These are phyloP conservation scores for Pediacus dermestoides DNA, from an alignment of 2,888 invertebrate species.

Conservation along the genomic window DNA sequence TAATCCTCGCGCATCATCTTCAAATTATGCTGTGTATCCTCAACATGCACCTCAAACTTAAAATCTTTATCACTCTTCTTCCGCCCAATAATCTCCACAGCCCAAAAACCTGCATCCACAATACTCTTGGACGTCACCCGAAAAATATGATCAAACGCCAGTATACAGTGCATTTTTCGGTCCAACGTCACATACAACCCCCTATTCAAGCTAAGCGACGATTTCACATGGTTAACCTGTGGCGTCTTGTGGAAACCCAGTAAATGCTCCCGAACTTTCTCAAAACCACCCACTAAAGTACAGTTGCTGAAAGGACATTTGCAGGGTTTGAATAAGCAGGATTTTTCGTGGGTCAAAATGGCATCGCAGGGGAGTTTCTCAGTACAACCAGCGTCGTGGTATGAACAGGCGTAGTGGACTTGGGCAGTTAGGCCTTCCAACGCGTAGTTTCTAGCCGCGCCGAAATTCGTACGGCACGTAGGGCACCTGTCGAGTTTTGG, in stretches of 20 bases:
- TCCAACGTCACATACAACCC: too few relatives aligned
- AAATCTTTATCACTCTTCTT: constrained; percentile 32
- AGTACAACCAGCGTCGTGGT: background rate
- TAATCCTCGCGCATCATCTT: constrained; percentile 37
- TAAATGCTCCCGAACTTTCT: too few relatives aligned
- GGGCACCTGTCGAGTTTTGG: constrained; percentile 24
- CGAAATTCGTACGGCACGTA: constrained; percentile 19
- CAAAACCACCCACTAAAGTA: too few relatives aligned
- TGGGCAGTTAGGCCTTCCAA: background rate
- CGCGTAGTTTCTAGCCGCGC: background rate
- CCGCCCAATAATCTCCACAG: constrained; percentile 35
- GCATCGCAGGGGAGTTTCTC: background rate
- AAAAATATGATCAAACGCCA: constrained; percentile 36
- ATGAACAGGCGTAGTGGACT: background rate
- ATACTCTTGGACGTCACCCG: constrained; percentile 34
- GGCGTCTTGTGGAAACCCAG: too few relatives aligned
- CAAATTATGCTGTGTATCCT: constrained; percentile 35
- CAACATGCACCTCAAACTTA: constrained; percentile 36
- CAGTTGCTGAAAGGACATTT: background rate
- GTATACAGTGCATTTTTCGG: too few relatives aligned
- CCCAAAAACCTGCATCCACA: constrained; percentile 38
- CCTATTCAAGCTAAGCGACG: too few relatives aligned
- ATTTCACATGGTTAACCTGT: too few relatives aligned
- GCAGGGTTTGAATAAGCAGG: background rate
- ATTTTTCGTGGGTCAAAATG: background rate